Base-by-base conservation (phyloP, 92 coral and sea anemone species). In the Porites evermanni region DNA sequence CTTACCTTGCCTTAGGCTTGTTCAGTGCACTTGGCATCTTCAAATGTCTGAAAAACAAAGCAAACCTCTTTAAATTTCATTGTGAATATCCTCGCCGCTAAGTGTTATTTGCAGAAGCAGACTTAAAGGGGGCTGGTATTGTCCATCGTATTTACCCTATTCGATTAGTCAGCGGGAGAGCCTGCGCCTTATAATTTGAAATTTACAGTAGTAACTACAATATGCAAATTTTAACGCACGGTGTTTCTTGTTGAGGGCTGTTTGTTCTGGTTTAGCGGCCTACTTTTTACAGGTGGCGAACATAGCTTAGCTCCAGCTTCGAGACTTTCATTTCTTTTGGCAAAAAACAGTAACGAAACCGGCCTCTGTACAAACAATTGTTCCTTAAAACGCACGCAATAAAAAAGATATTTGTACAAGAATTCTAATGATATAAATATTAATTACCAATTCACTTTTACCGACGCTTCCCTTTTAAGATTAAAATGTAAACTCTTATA, bases 1-100 rank as follows among this genome's bases (percentile, higher is more conserved):
- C 86, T 81, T 71, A 81, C 86, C 75, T 74, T 8, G 78, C 70
- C 44, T 69, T 81, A 8, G 78, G 86, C 19, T 44, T 81, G 69
- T 64, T 67, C 4, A 70, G n/a, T 20, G 78, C 70, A 12, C 78
- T 81, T 6, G 86, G 78, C 86, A 81, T 81, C 78, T 54, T 29
- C 38, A 58, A 63, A 3, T 56, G 2, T 20, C 78, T 70, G 75
- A 16, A 72, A 71, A 70, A 51, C 59, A 38, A 70, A 44, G 67
- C 2, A 71, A 60, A 54, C 38, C 14, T 17, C 68, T 0, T 6
- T 67, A 56, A 44, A 70, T 53, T 54, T 56, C 86, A 81, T 38
- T 1, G 12, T 9, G 56, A 8, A 56, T 1, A 23, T 12, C n/a
- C 20, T 21, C 8, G 80, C 54, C 52, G 32, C 63, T 10, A 4